phyloP scores from a whole-genome alignment of 2,113 vertebrate genomes.

The Xenopus borealis region DNA sequence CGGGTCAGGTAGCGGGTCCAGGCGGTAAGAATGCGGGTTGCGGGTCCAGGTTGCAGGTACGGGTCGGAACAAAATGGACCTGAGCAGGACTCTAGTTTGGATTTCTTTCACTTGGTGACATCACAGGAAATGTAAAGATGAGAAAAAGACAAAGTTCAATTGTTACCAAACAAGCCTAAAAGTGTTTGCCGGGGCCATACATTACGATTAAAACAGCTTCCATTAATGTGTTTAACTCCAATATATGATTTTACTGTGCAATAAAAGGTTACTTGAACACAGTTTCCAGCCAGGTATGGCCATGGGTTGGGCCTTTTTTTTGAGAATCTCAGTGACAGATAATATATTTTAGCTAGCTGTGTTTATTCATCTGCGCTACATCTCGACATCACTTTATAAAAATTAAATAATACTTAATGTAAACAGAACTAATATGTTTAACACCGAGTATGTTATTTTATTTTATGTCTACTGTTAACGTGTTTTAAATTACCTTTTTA shows the following conservation, averaged over 20 bases:
- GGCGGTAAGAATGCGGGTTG: no score
- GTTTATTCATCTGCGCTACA: conserved; percentile 44
- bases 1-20: no score
- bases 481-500: conserved; percentile 46
- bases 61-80: no score
- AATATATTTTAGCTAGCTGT: conserved; percentile 35
- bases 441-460: conserved; percentile 40
- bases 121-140: no score
- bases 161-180: no score
- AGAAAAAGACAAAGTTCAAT: no score
- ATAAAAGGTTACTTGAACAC: conserved; percentile 37
- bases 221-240: no score
- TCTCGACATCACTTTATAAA: conserved; percentile 43
- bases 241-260: neutral
- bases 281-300: conserved; percentile 11
- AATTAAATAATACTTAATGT: conserved; percentile 41
- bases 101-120: no score
- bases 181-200: no score
- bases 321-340: conserved; percentile 27
- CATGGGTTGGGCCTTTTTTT: neutral
- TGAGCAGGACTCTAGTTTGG: no score
- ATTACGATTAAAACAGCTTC: no score
- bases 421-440: conserved; percentile 46
- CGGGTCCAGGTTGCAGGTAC: no score
- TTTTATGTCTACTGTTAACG: conserved; percentile 44